Percentiles rank a stretch among this genome's conserved stretches.
Conservation (phyloP, 35 echinoderm and acorn worm species). For the Apostichopus californicus region DNA sequence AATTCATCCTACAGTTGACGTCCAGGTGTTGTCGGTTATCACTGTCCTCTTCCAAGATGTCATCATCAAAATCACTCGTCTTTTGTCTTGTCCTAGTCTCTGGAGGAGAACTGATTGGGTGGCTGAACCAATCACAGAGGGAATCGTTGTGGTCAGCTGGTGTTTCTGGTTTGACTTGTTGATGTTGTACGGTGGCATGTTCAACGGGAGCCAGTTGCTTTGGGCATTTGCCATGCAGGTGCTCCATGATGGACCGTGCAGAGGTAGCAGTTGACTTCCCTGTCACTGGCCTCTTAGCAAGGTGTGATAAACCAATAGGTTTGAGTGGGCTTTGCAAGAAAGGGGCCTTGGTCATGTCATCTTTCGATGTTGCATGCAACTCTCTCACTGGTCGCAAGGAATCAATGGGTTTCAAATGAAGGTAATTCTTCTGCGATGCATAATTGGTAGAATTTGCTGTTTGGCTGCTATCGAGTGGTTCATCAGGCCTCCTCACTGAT, state of each 20-base stretch:
- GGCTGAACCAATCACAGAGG: not conserved
- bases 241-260: not conserved
- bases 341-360: not conserved
- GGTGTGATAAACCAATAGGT: not conserved
- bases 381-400: not conserved
- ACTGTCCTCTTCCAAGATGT: not conserved
- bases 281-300: not conserved
- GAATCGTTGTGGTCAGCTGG: not conserved
- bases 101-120: not conserved
- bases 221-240: not conserved
- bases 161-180: not conserved
- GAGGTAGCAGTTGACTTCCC: not conserved
- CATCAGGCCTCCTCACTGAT: not conserved
- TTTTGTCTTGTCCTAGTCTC: not conserved
- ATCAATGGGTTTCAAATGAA: not conserved
- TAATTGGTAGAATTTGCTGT: not conserved
- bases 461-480: not conserved
- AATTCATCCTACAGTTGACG: not conserved
- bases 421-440: not conserved
- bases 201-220: not conserved
- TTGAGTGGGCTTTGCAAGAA: not conserved
- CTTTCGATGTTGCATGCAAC: not conserved
- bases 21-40: not conserved
- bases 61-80: not conserved
- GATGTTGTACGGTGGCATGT: not conserved